Percentiles rank a stretch among this genome's conserved stretches.
Conservation (phyloP, 92 coral and sea anemone species). For the Porites evermanni region DNA sequence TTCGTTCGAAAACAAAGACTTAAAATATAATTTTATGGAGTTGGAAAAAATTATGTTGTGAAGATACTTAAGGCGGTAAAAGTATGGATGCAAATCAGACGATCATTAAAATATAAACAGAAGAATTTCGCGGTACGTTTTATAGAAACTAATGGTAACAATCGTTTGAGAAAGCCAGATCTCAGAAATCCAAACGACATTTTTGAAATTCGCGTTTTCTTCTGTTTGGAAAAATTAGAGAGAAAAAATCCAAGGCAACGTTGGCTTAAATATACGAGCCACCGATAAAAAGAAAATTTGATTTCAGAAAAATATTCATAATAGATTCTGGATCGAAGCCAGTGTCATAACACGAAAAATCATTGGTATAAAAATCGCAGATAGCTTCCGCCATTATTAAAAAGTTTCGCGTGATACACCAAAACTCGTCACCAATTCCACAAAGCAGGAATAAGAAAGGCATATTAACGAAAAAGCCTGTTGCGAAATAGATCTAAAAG, state of each 20-base stretch:
- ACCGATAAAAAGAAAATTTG: neutral
- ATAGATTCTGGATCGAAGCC: neutral
- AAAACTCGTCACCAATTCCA: neutral
- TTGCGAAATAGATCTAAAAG: too few relatives aligned
- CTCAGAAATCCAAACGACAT: neutral
- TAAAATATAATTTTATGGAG: slow-evolving; percentile 15
- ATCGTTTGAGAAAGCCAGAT: neutral
- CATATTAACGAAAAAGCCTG: neutral
- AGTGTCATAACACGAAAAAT: neutral
- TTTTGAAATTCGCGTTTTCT: neutral
- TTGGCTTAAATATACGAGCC: neutral
- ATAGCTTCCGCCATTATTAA: neutral
- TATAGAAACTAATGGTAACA: too few relatives aligned
- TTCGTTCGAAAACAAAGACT: slow-evolving; percentile 17
- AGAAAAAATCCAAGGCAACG: neutral
- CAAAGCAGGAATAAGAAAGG: neutral
- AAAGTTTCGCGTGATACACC: neutral
- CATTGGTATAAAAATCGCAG: neutral
- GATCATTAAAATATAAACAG: neutral
- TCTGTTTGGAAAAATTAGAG: neutral
- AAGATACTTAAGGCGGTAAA: slow-evolving; percentile 20
- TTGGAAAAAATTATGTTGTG: neutral
- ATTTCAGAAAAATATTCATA: neutral
- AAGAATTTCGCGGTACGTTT: neutral
- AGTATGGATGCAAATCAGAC: slow-evolving; percentile 12